These are phyloP conservation scores for Urophycis tenuis DNA, from an alignment of 2,797 vertebrate species.

Conservation along the genomic window DNA sequence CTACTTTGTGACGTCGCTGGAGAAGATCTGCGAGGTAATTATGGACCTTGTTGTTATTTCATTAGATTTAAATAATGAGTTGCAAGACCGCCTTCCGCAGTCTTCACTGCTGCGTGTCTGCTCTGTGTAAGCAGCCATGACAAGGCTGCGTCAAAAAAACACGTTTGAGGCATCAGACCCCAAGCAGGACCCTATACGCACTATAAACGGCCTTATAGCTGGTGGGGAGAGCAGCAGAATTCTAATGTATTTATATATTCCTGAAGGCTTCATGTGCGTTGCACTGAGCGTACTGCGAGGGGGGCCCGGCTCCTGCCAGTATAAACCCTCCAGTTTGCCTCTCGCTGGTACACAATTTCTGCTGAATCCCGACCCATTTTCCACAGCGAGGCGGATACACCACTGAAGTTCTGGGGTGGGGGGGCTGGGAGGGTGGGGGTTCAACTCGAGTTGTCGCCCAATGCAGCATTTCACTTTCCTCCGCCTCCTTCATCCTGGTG, in stretches of 20 bases:
- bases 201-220: neutral
- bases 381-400: neutral
- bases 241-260: neutral
- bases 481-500: neutral
- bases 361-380: neutral
- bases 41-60: neutral
- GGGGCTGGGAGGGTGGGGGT: neutral
- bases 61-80: too few relatives aligned
- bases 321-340: neutral
- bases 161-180: neutral
- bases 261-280: too few relatives aligned
- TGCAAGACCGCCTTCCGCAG: too few relatives aligned
- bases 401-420: neutral
- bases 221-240: neutral
- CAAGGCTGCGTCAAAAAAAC: neutral
- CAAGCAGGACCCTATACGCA: neutral
- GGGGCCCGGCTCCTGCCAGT: neutral
- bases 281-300: too few relatives aligned
- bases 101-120: neutral
- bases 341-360: neutral
- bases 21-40: slow-evolving; percentile 96
- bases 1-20: slow-evolving; percentile 94
- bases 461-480: neutral
- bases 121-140: neutral
- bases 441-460: neutral